These are phyloP conservation scores for Agrotis puta DNA, from an alignment of 2,888 invertebrate genomes.

Conservation along the genomic window DNA sequence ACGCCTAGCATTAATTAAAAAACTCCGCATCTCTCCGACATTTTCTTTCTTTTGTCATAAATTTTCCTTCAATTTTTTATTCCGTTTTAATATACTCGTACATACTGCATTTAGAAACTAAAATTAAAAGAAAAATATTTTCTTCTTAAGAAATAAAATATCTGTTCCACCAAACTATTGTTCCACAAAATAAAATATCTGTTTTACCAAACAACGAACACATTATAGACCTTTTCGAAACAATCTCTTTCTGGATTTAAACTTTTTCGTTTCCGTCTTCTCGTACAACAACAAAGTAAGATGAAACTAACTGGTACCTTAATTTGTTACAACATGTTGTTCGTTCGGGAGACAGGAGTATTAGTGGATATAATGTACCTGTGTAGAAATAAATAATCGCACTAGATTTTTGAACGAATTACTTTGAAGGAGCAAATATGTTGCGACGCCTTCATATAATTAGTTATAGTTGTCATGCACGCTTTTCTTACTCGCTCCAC, in stretches of 20 bases:
- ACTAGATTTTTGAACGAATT: no score
- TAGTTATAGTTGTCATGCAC: no score
- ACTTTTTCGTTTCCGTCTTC: constrained; percentile 32
- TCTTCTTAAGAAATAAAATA: no score
- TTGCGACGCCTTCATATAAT: no score
- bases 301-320: constrained; percentile 16
- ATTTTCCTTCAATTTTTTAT: constrained; percentile 36
- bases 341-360: neutral
- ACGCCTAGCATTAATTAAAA: constrained; percentile 45
- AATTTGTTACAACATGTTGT: constrained; percentile 15
- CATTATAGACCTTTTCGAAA: constrained; percentile 1
- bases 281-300: constrained; percentile 25
- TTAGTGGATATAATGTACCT: neutral
- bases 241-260: constrained; percentile 28
- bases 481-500: no score
- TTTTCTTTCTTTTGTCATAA: constrained; percentile 43
- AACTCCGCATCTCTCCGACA: constrained; percentile 20
- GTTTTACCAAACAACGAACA: neutral
- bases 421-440: no score
- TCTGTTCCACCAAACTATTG: no score
- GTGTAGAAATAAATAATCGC: no score
- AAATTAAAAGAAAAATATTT: no score
- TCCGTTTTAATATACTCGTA: constrained; percentile 14
- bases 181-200: no score
- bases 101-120: no score